Conservation (phyloP, 2,113 vertebrate genomes). For the Petromus typicus region DNA sequence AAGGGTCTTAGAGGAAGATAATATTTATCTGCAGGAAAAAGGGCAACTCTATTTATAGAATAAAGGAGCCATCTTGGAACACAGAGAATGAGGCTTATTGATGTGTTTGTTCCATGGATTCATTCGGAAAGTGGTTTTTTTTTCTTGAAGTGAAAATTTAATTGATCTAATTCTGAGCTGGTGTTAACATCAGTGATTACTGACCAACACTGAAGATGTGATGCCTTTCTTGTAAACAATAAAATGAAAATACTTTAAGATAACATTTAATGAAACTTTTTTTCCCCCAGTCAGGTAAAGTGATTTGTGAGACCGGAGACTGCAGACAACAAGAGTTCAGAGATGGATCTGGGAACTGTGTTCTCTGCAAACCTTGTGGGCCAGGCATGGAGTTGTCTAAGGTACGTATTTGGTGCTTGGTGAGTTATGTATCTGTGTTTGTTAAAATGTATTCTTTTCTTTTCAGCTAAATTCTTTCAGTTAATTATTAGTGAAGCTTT, state of each 20-base stretch:
- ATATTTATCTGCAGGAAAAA: background rate
- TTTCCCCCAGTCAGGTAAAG: slow-evolving; percentile 84
- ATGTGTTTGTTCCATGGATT: background rate
- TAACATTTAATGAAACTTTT: background rate
- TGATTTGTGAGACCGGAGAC: slow-evolving; percentile 90
- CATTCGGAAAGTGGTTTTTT: background rate
- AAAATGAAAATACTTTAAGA: background rate
- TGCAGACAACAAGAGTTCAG: slow-evolving; percentile 97
- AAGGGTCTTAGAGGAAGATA: background rate
- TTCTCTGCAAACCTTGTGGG: slow-evolving; percentile 95
- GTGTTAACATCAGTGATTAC: background rate
- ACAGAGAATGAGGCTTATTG: background rate
- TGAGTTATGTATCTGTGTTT: background rate
- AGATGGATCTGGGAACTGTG: slow-evolving; percentile 92
- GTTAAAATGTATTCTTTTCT: background rate
- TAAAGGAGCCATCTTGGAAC: background rate
- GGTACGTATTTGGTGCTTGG: slow-evolving; percentile 82
- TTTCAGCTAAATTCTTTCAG: background rate
- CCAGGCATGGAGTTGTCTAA: slow-evolving; percentile 98
- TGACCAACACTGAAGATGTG: background rate
- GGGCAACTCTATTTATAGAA: background rate
- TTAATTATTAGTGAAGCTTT: background rate
- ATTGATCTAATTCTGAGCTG: background rate
- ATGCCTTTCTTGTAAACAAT: slow-evolving; percentile 19
- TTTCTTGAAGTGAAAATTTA: slow-evolving; percentile 18